Base-by-base conservation (phyloP, 2,797 vertebrate genomes). In the Mastacembelus armatus region DNA sequence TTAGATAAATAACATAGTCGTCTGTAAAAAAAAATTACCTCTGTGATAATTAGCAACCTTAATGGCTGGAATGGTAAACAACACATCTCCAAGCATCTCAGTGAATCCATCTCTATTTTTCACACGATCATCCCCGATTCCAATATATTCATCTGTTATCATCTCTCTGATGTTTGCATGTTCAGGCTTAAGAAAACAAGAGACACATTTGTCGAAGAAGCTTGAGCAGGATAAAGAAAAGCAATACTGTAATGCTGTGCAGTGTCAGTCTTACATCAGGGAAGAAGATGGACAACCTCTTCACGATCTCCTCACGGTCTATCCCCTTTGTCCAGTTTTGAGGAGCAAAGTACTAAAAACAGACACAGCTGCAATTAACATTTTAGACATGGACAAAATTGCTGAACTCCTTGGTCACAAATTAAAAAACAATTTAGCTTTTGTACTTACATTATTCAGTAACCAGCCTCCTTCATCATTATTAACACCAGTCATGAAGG, bases 31-130 rank as follows among this genome's bases (percentile, higher is more conserved):
- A 38, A n/a, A n/a, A n/a, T 22, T 85, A 97, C 96, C 95, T 95
- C 92, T 91, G 71, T 97, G 96, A 44, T 80, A 69, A 15, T 87
- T 93, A 32, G 92, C 93, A 4, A 87, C 24, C 68, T 90, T 80
- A 32, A 93, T 65, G 4, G 84, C 82, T 52, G 96, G 80, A 48
- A 95, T 29, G 39, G 45, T 86, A 56, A 97, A 95, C 0, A 90
- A 0, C 0, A 80, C 0, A 72, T 97, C 95, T 78, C 91, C 95
- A 1, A 91, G 0, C 8, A 94, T 8, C 29, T 95, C 85, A 36
- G 92, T 80, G 6, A 93, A 74, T 1, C 61, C 80, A 18, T 95
- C 88, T 74, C 94, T 87, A 36, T 94, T 92, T 75, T 92, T 88
- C 35, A 60, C 52, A 18, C 45, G 77, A 50, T 92, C 91, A 9